Conservation (phyloP, 2,797 vertebrate species). For the Nasua narica region DNA sequence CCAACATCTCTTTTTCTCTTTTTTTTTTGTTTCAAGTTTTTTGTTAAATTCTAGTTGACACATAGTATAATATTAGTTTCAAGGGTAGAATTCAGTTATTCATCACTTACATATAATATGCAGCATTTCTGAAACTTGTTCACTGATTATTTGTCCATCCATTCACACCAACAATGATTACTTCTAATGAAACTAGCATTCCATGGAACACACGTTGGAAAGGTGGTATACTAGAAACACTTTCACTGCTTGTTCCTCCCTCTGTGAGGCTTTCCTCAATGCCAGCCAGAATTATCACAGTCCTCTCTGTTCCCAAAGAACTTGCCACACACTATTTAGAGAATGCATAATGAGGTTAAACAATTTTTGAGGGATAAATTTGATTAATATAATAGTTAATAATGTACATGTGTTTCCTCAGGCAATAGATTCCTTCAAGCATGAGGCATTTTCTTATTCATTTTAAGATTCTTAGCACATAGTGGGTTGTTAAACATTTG, state of each 20-base stretch:
- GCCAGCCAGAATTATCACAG: not conserved
- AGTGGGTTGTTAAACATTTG: constrained; percentile 21
- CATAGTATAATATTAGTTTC: not conserved
- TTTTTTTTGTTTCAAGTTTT: not conserved
- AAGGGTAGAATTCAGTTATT: not conserved
- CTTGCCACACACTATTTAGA: not conserved
- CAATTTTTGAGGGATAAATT: not conserved
- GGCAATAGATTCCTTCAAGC: not conserved
- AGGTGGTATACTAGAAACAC: not conserved
- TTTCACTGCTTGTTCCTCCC: not conserved
- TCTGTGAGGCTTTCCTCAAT: not conserved
- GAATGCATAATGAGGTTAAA: not conserved
- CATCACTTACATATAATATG: not conserved
- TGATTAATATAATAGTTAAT: not conserved
- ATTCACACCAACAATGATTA: too few species aligned
- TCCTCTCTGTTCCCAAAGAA: not conserved
- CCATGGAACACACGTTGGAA: not conserved
- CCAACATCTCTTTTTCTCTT: not conserved
- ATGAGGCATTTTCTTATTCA: not conserved
- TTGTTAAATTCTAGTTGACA: not conserved
- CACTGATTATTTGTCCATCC: not conserved
- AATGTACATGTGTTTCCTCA: not conserved
- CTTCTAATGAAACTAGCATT: not conserved
- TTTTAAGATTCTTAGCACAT: constrained; percentile 10
- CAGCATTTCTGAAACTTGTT: not conserved